Evolutionary conservation across 1,140 invertebrate genomes (phyloP).

Genomic region (Anastatus disparis): DNA sequence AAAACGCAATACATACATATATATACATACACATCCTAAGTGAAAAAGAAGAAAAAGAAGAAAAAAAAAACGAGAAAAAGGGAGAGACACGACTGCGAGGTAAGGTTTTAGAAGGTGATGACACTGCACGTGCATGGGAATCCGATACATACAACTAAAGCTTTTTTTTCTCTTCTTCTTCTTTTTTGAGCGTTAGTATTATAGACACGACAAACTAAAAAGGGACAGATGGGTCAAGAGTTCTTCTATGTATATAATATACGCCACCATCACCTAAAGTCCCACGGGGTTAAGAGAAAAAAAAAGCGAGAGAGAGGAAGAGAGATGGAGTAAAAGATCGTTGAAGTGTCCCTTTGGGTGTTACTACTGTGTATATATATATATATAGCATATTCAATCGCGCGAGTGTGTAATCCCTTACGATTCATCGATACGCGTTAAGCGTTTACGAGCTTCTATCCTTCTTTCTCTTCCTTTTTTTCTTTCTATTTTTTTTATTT

Average conservation of each 20-base stretch:
- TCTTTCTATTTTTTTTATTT: too few species aligned
- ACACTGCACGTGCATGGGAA: slow-evolving; percentile 66
- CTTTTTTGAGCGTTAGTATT: too few species aligned
- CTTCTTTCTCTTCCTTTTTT: too few species aligned
- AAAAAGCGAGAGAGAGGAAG: too few species aligned
- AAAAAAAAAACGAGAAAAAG: slow-evolving; percentile 44
- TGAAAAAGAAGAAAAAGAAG: slow-evolving; percentile 48
- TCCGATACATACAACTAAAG: slow-evolving; percentile 52
- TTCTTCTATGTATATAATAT: slow-evolving; percentile 9
- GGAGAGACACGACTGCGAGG: slow-evolving; percentile 40
- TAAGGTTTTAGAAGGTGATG: slow-evolving; percentile 56
- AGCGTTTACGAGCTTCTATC: too few species aligned
- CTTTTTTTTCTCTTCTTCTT: too few species aligned
- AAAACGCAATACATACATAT: slow-evolving; percentile 57
- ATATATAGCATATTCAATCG: too few species aligned
- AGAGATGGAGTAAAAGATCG: too few species aligned
- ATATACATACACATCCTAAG: slow-evolving; percentile 35
- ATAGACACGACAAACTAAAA: background rate
- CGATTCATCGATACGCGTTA: too few species aligned
- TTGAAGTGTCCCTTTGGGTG: too few species aligned
- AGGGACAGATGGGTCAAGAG: slow-evolving; percentile 58
- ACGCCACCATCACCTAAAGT: slow-evolving; percentile 38
- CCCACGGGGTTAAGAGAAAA: slow-evolving; percentile 51
- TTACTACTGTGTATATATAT: too few species aligned
- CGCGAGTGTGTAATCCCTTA: too few species aligned